These are phyloP conservation scores for Galerucella calmariensis DNA, from an alignment of 2,888 invertebrate species.

Conservation along the genomic window DNA sequence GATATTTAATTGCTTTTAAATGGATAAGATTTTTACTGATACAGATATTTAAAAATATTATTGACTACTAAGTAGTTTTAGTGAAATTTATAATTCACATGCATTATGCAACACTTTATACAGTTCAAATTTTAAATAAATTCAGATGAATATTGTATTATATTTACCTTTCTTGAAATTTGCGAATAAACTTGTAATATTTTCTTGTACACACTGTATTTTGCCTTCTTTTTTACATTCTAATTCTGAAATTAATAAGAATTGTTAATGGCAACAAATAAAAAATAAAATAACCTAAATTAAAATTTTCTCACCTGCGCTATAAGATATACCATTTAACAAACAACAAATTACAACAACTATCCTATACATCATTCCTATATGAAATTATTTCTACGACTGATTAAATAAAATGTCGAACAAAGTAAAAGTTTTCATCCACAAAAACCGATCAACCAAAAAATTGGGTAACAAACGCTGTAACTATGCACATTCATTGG, in stretches of 20 bases:
- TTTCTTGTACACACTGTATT: neutral
- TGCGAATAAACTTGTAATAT: slow-evolving; percentile 4
- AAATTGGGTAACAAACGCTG: slow-evolving; percentile 35
- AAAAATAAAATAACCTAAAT: neutral
- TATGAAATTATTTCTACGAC: slow-evolving; percentile 20
- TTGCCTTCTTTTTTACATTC: neutral
- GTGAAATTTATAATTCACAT: no score
- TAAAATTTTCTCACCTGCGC: slow-evolving; percentile 17
- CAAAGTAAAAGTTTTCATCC: slow-evolving; percentile 45
- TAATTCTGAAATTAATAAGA: neutral
- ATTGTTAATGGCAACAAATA: neutral
- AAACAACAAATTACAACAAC: slow-evolving; percentile 11
- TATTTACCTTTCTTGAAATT: slow-evolving; percentile 6
- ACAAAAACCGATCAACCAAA: slow-evolving; percentile 44
- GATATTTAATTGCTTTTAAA: neutral
- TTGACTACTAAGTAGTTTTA: no score
- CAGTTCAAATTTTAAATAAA: neutral
- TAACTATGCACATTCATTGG: slow-evolving; percentile 1
- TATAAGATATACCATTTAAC: neutral
- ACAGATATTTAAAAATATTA: neutral
- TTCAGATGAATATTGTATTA: neutral
- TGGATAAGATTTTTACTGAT: neutral
- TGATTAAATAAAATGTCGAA: slow-evolving; percentile 33
- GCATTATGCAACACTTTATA: neutral
- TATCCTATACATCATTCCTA: slow-evolving; percentile 15